Base-by-base conservation (phyloP, 2,797 vertebrate species). In the Varecia variegata region DNA sequence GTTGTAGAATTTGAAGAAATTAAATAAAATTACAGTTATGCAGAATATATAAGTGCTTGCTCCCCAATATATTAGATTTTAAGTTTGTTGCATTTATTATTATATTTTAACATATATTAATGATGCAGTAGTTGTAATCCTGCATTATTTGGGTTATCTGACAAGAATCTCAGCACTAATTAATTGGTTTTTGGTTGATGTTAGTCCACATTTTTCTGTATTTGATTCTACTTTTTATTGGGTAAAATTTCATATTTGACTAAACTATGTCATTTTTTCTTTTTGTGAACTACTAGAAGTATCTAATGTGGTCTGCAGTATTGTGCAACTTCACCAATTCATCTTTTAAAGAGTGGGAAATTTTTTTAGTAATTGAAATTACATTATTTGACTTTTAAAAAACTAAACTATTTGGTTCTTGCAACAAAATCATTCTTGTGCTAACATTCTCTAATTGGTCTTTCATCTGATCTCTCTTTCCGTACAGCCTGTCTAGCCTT, bases 1-100 rank as follows among this genome's bases (percentile, higher is more conserved):
- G 94, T 93, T 71, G 60, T 14, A 81, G 45, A 82, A 81, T 94
- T 95, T 93, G 77, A 88, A 96, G 21, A 96, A 95, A 92, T 74
- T 82, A 76, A 94, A 60, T 87, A 80, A 56, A 87, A 62, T 90
- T 56, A 40, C 25, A 83, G 30, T 62, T 81, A 50, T 65, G 47
- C n/a, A 60, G 76, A 40, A 9, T 84, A 17, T 45, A 23, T 82
- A 85, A 80, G 14, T 13, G 5, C 77, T 89, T 97, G 23, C 23
- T 89, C 67, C 50, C 35, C 20, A 68, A 1, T 77, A 12, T 21
- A 30, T 70, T 92, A 21, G 5, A 23, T 65, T 93, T 97, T 85
- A 93, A 94, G 56, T 47, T 95, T 74, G 10, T 70, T 80, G 21
- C 73, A 67, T 58, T 60, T 89, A n/a, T 89, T 90, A 6, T 86